Evolutionary conservation across 1,140 invertebrate genomes (phyloP).

Genomic region (Achatina immaculata): DNA sequence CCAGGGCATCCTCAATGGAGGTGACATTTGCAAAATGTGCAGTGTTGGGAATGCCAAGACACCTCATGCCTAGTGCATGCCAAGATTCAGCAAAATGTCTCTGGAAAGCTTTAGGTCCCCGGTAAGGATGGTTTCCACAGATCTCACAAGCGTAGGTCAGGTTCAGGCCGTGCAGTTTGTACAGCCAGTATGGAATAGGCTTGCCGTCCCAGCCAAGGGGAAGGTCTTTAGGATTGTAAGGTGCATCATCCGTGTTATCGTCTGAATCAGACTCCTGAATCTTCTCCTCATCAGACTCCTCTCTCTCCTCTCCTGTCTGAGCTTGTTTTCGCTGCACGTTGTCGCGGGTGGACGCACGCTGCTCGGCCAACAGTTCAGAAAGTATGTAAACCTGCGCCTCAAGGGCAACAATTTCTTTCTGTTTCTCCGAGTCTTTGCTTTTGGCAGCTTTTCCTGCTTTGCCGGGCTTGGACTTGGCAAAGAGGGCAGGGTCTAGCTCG

Average conservation of each 20-base stretch:
- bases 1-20: conserved; percentile 97
- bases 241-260: conserved; percentile 90
- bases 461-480: conserved; percentile 81
- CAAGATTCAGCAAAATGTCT: conserved; percentile 99
- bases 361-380: conserved; percentile 78
- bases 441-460: conserved; percentile 65
- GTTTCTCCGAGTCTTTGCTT: conserved; percentile 69
- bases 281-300: conserved; percentile 81
- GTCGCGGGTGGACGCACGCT: conserved; percentile 92
- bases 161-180: conserved; percentile 98
- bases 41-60: conserved; percentile 98
- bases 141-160: conserved; percentile 99
- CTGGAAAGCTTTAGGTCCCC: conserved; percentile 99
- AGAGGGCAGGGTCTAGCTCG: conserved; percentile 87
- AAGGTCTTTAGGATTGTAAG: conserved; percentile 99
- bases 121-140: conserved; percentile 99
- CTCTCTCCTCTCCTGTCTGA: conserved; percentile 84
- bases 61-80: conserved; percentile 98
- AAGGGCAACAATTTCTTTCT: conserved; percentile 79
- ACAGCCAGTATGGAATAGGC: conserved; percentile 99
- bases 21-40: conserved; percentile 99
- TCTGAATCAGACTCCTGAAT: conserved; percentile 81
- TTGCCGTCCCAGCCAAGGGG: conserved; percentile 99
- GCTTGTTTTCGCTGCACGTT: conserved; percentile 99
- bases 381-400: conserved; percentile 92